These are phyloP conservation scores for Sinopyrophorus schimmeli DNA, from an alignment of 2,888 invertebrate genomes.

Conservation along the genomic window DNA sequence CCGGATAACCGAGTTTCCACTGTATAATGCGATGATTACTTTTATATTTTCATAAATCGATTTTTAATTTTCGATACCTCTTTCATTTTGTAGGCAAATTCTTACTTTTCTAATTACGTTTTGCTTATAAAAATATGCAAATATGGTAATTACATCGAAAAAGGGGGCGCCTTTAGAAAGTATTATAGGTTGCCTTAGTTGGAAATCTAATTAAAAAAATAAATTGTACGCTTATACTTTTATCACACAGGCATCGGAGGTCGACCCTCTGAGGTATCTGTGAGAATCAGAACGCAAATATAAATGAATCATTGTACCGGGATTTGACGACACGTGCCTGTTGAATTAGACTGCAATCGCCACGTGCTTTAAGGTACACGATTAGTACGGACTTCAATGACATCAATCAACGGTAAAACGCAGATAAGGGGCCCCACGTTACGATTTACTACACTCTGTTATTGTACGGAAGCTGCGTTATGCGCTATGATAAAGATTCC, in stretches of 20 bases:
- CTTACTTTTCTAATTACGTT: no score
- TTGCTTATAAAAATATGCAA: no score
- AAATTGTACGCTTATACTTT: conserved; percentile 46
- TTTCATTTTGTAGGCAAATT: no score
- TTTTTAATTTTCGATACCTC: no score
- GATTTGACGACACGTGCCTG: conserved; percentile 50
- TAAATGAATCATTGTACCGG: conserved; percentile 53
- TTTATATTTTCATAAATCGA: no score
- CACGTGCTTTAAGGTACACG: conserved; percentile 53
- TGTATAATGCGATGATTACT: no score
- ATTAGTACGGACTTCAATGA: conserved; percentile 50
- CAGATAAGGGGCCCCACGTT: conserved; percentile 49
- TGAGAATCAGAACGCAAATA: conserved; percentile 51
- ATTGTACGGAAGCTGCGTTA: no score
- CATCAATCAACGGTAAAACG: conserved; percentile 52
- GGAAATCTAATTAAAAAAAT: conserved; percentile 54
- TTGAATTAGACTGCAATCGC: conserved; percentile 46
- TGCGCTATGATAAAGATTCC: no score
- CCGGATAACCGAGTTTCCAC: no score
- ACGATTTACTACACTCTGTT: conserved; percentile 39
- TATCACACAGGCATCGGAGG: conserved; percentile 31
- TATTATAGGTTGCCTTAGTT: no score
- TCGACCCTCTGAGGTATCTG: conserved; percentile 38
- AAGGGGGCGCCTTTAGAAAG: no score
- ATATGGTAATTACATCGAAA: no score